Evolutionary conservation across 2,797 vertebrate genomes (phyloP), one percentile per base, ranked within the genome.

Genomic region (Phaenicophaeus curvirostris): DNA sequence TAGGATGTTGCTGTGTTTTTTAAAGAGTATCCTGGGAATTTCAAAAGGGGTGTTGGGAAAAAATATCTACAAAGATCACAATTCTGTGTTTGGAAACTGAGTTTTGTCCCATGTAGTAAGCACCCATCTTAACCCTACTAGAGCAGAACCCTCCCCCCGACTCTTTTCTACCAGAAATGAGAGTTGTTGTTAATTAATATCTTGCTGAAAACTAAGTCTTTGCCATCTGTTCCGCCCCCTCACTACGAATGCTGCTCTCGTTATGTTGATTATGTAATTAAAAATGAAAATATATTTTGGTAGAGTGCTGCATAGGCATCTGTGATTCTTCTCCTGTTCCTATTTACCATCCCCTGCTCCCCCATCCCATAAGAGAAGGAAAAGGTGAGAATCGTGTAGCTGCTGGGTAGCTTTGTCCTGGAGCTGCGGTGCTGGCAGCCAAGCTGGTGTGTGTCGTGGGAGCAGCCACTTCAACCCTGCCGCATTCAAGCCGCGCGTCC

Each of bases 181-280:
- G 35, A 77, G 85, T 61, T 95, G 86, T 61, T 86, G 88, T 91
- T 96, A 93, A 96, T 94, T 94, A 96, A 87, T 6, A 1, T 94
- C 94, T 91, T 96, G 90, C 89, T 93, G 93, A 72, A 94, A 96
- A 93, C 31, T 0, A 90, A 96, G 89, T 81, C 80, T 92, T 41
- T 86, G 86, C 97, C 97, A 97, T 97, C 96, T 97, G 97, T 92
- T 97, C 96, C 23, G 0, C 96, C 94, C 95, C 92, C 96, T 97
- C 94, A 90, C 80, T 78, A 91, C 31, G 66, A 96, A 94, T 92
- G 94, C 91, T 54, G 50, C 82, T 91, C 86, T 69, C 77, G 44
- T 94, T 95, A 85, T 94, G 94, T 76, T 94, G 94, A 89, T 96
- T 96, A 96, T 93, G 84, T 97, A 97, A 97, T 96, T 78, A 73